phyloP scores from a whole-genome alignment of 2,888 invertebrate species.

The Anthophora plumipes region DNA sequence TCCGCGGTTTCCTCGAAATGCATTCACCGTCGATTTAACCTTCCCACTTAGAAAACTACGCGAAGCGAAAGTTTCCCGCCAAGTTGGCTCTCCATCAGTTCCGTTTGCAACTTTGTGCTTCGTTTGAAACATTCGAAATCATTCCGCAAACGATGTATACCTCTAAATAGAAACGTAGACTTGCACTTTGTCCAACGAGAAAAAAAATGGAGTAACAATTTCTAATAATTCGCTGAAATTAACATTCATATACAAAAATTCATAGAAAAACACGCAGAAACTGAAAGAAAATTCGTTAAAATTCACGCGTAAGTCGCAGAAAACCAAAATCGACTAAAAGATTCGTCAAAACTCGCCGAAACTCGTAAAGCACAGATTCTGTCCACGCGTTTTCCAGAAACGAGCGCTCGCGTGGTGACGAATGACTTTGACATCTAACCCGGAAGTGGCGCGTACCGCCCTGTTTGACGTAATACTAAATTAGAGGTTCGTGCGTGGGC shows the following conservation, averaged over 20 bases:
- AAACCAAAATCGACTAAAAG: neutral
- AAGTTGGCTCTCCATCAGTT: neutral
- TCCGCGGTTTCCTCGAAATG: slow-evolving; percentile 23
- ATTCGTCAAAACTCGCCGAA: too few relatives aligned
- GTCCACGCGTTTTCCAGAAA: neutral
- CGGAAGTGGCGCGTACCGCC: slow-evolving; percentile 60
- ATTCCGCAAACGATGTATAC: neutral
- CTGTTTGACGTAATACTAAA: slow-evolving; percentile 60
- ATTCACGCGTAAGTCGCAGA: too few relatives aligned
- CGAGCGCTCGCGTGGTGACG: slow-evolving; percentile 8
- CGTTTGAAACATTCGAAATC: neutral
- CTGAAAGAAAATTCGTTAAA: too few relatives aligned
- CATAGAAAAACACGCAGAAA: too few relatives aligned
- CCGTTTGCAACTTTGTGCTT: slow-evolving; percentile 2
- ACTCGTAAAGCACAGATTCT: neutral
- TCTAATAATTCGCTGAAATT: too few relatives aligned
- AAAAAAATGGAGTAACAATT: too few relatives aligned
- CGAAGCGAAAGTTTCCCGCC: slow-evolving; percentile 31
- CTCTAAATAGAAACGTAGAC: too few relatives aligned
- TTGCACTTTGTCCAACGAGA: too few relatives aligned
- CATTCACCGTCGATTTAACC: slow-evolving; percentile 15
- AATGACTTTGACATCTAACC: slow-evolving; percentile 67
- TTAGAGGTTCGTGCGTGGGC: slow-evolving; percentile 49
- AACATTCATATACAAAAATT: too few relatives aligned
- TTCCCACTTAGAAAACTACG: slow-evolving; percentile 8